Base-by-base conservation (phyloP, 2,113 vertebrate genomes). In the Vidua chalybeata region DNA sequence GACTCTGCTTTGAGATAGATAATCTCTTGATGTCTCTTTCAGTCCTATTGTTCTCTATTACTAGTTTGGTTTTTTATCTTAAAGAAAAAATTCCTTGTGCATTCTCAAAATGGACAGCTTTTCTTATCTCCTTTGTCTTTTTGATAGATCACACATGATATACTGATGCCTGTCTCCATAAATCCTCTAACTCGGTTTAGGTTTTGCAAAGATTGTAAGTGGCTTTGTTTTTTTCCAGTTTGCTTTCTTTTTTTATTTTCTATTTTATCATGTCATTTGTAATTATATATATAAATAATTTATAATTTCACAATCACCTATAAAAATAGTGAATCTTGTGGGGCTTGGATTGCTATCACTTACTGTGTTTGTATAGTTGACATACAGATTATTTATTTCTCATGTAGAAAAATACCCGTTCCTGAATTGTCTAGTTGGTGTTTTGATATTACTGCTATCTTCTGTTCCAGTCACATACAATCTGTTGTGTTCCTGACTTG, bases 391-490 rank as follows among this genome's bases (percentile, higher is more conserved):
- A 73, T 81, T 93, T 78, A 5, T 62, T 88, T 56, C 58, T 90
- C 15, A 64, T 52, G 63, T 77, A 87, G 51, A 61, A 87, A 92
- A 78, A 80, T 41, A 82, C 9, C 31, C 27, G 15, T 43, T 37
- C 68, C 63, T 64, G 30, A 80, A 46, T 80, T 86, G 6, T 94
- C 13, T 39, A 43, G 24, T 43, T 9, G 3, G 10, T 84, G 19
- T 81, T 92, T 78, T 92, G 23, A 43, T 71, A 75, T 46, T 62
- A 69, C 4, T 74, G 4, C 43, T 85, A 27, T 43, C 39, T 87
- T 82, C 51, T 46, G 87, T 24, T 59, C 56, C 55, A 96, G 96
- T 97, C 95, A 89, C 84, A 94, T 55, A 81, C 88, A 61, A 89
- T 80, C 43, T 95, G 84, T 89, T 86, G 13, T 72, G 78, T 16